Evolutionary conservation across 2,888 invertebrate genomes (phyloP), one percentile per base, ranked within the genome.

Genomic region (Amblyteles armatorius): DNA sequence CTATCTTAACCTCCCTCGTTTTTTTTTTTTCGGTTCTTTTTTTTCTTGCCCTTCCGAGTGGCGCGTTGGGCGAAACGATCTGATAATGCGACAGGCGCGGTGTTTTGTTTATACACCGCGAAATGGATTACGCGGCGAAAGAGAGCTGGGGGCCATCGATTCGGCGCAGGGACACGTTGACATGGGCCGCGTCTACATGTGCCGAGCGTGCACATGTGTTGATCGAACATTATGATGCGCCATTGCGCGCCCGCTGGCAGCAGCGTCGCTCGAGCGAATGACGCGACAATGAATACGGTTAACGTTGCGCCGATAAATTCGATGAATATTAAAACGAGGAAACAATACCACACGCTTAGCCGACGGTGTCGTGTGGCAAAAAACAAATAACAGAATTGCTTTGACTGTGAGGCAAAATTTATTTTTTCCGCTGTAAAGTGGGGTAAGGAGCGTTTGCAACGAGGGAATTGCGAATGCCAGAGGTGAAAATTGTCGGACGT

Each of bases 271-370:
- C 63, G 33, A 7, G n/a, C 63, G n/a, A n/a, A 63, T 63, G 16
- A 33, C 16, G 29, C n/a, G 63, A 60, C 6, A 6, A 63, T 33
- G 29, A 63, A 33, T 63, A 33, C 29, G 16, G 16, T 63, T 63
- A 26, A 63, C 6, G 63, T 16, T 16, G 16, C 4, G 16, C 44
- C 13, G 44, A 16, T 48, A 16, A 48, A 16, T 52, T 71, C 48
- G 63, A 80, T 76, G 79, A 82, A 83, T 83, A 80, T 83, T 85
- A 69, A 79, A 69, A 65, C 63, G 2, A 2, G n/a, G 11, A 33
- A 29, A 63, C 16, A 63, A 33, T 33, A 4, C 6, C 16, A 1
- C 26, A 13, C 5, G 22, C 26, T 29, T 13, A 13, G 33, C 29
- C 29, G 6, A 16, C 13, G 7, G 50, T 67, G 76, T 72, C 76